Evolutionary conservation across 2,113 vertebrate species (phyloP).

Genomic region (Laterallus jamaicensis): DNA sequence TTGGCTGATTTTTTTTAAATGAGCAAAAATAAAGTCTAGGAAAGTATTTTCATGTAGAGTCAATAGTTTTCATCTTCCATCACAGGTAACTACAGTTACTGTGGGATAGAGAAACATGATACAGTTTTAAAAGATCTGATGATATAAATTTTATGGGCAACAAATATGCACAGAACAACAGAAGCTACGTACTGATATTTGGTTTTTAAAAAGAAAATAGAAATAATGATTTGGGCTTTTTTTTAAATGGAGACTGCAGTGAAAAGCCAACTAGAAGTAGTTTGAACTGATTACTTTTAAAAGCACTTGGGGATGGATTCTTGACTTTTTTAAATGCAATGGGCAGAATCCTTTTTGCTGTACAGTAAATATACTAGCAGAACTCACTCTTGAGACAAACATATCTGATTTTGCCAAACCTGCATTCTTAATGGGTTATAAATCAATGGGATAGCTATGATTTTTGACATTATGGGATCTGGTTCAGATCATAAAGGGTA

Average conservation of each 20-base stretch:
- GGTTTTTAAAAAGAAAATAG: background rate
- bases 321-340: background rate
- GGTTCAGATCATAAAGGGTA: conserved; percentile 86
- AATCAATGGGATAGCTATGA: conserved; percentile 74
- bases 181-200: background rate
- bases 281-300: conserved; percentile 19
- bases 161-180: background rate
- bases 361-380: background rate
- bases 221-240: background rate
- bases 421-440: conserved; percentile 67
- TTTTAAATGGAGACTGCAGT: background rate
- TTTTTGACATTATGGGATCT: conserved; percentile 85
- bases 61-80: background rate
- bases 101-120: background rate
- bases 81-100: background rate
- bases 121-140: background rate
- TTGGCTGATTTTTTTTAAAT: fast-evolving
- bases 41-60: background rate
- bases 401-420: conserved; percentile 16
- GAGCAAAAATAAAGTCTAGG: background rate
- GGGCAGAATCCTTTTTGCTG: background rate
- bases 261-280: background rate
- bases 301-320: background rate
- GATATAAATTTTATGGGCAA: background rate
- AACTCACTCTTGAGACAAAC: conserved; percentile 52